phyloP scores from a whole-genome alignment of 2,113 vertebrate species.

The Nematolebias whitei region DNA sequence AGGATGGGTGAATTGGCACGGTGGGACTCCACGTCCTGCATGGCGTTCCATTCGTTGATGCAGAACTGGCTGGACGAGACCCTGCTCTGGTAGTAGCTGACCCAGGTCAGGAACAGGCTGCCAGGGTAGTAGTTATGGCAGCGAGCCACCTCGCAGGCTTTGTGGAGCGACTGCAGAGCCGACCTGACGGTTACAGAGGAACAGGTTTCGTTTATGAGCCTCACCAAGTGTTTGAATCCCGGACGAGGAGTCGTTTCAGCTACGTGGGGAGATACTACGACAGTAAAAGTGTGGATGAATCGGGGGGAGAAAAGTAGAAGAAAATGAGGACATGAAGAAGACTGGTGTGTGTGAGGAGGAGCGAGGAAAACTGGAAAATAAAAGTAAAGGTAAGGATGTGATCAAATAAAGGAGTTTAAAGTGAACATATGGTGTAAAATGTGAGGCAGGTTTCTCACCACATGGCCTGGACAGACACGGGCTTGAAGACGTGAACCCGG shows the following conservation, averaged over 20 bases:
- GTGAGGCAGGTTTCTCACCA: slow-evolving; percentile 82
- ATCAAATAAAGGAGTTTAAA: slow-evolving; percentile 26
- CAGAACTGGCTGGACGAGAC: slow-evolving; percentile 92
- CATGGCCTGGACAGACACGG: slow-evolving; percentile 98
- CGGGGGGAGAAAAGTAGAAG: slow-evolving; percentile 12
- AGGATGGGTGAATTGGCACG: slow-evolving; percentile 93
- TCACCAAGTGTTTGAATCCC: not conserved
- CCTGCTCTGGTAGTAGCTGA: slow-evolving; percentile 98
- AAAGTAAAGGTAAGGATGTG: slow-evolving; percentile 12
- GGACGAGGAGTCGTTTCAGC: not conserved
- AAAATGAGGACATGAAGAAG: slow-evolving; percentile 39
- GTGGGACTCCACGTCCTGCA: slow-evolving; percentile 96
- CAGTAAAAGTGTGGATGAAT: slow-evolving; percentile 10
- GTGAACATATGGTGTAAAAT: not conserved
- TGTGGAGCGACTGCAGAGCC: slow-evolving; percentile 95
- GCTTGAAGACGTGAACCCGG: slow-evolving; percentile 97
- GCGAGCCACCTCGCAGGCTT: slow-evolving; percentile 94
- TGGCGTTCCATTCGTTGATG: slow-evolving; percentile 97
- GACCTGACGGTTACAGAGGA: slow-evolving; percentile 81
- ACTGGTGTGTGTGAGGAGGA: slow-evolving; percentile 14
- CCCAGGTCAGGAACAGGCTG: slow-evolving; percentile 97
- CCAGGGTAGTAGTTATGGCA: slow-evolving; percentile 97
- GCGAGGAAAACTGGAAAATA: slow-evolving; percentile 3
- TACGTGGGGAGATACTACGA: not conserved
- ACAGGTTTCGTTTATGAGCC: slow-evolving; percentile 1